Evolutionary conservation across 2,888 invertebrate genomes (phyloP), one percentile per base, ranked within the genome.

Genomic region (Petrophora chlorosata): DNA sequence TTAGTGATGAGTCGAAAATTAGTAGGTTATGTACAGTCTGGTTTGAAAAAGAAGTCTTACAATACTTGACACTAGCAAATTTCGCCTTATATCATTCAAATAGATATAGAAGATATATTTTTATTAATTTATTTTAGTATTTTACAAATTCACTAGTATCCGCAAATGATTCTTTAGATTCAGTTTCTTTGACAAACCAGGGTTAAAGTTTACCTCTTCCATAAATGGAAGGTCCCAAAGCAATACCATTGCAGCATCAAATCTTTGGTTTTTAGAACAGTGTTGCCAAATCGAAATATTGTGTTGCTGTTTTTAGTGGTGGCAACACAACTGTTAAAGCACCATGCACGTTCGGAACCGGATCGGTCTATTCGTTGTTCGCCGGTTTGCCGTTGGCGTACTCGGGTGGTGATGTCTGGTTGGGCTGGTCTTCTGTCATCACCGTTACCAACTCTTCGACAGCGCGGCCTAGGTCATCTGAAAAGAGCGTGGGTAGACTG

Each of bases 401-500:
- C 50, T 89, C 85, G 33, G 91, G 91, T 39, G 91, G 91, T 30
- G 88, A 76, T 53, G 58, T 65, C 50, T 63, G 75, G 53, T 57
- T 69, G 68, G 56, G 67, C 78, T 46, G 74, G 16, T 92, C 93
- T 73, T 97, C 96, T 73, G 97, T 95, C 93, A 98, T 97, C 40
- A 96, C 97, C 32, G 95, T 95, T 58, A 98, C 98, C 71, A 98
- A 91, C 73, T 96, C 95, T 72, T 96, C 96, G 63, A 97, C 96
- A 49, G 96, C 97, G 82, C 94, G 94, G 47, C 96, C 96, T 61
- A 97, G 92, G 85, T 97, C 96, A 79, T 95, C 96, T 94, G 91
- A 34, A 87, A 90, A 9, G 25, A 25, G 5, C 9, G 3, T 10
- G 3, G 10, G 9, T 25, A 25, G 10, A 25, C 10, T 3, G 3